Evolutionary conservation across 2,113 vertebrate genomes (phyloP), one percentile per base, ranked within the genome.

Genomic region (Columba livia): DNA sequence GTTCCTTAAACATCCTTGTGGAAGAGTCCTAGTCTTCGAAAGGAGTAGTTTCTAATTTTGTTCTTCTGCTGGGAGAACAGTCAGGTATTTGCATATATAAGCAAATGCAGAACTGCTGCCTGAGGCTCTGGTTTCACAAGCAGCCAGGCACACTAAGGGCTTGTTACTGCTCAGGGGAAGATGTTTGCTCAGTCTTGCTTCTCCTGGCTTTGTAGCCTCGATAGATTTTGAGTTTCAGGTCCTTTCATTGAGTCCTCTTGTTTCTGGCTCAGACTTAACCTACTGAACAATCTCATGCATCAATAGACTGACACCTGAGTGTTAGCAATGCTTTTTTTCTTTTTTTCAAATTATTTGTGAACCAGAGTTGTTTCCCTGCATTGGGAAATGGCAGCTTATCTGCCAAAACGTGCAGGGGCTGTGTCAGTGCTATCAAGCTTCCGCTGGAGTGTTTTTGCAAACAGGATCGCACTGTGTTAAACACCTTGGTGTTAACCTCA

Each of bases 401-500:
- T 80, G 47, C 53, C 64, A n/a, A 31, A 85, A 60, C 51, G 14
- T 7, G 56, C 34, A 38, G 31, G 56, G 36, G 42, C 42, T 12
- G 1, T 21, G 8, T 72, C 81, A 40, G 40, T 57, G 58, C 58
- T 70, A n/a, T 47, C 11, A 23, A 10, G 57, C 50, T 66, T 70
- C 62, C 88, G 67, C 78, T 93, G 85, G 56, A 70, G 75, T 67
- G 1, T 18, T 79, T 93, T n/a, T 93, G 54, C 67, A 50, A 51
- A 11, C 58, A 70, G 70, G 34, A 83, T 79, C 70, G 71, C 24
- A n/a, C 40, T 14, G 10, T 8, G 54, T 65, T 66, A 51, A 88
- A 88, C 90, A 28, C 79, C 62, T 86, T 47, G 94, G 84, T 93
- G 94, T 81, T 95, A 95, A 95, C 91, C 82, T 93, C 91, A 70